These are phyloP conservation scores for Phengaris alcon DNA, from an alignment of 2,888 invertebrate species.

Conservation along the genomic window DNA sequence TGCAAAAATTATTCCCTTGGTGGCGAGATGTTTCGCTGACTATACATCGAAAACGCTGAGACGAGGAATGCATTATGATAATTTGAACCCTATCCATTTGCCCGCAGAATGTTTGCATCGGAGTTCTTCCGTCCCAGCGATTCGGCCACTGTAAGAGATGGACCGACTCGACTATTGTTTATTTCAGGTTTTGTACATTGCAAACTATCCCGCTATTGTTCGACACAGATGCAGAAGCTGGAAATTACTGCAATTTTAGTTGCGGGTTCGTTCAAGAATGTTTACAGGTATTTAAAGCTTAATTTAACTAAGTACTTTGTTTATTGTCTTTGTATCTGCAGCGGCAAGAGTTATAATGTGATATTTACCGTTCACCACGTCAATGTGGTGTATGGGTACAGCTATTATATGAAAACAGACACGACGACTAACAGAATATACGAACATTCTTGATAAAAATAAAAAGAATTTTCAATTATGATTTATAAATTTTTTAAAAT, in stretches of 20 bases:
- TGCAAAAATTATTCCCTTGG: not conserved
- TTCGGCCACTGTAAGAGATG: not conserved
- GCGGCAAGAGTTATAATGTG: not conserved
- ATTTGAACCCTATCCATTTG: constrained; percentile 42
- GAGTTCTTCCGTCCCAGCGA: constrained; percentile 20
- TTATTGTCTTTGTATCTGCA: not conserved
- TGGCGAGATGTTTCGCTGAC: not conserved
- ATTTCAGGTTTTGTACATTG: constrained; percentile 6
- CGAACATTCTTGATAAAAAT: not conserved
- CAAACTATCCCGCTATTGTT: constrained; percentile 1
- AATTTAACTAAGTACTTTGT: not conserved
- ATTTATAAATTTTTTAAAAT: not conserved
- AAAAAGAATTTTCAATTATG: not conserved
- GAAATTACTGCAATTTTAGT: not conserved
- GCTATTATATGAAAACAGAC: not conserved
- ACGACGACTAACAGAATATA: not conserved
- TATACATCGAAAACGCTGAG: constrained; percentile 41
- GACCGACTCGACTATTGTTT: constrained; percentile 11
- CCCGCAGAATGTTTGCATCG: constrained; percentile 9
- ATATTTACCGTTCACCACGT: not conserved
- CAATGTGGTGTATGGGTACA: not conserved
- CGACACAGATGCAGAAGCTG: not conserved
- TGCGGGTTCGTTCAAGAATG: constrained; percentile 7
- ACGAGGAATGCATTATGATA: constrained; percentile 54
- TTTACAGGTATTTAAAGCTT: not conserved